These are phyloP conservation scores for Leistus spinibarbis DNA, from an alignment of 2,888 invertebrate species.

Conservation along the genomic window DNA sequence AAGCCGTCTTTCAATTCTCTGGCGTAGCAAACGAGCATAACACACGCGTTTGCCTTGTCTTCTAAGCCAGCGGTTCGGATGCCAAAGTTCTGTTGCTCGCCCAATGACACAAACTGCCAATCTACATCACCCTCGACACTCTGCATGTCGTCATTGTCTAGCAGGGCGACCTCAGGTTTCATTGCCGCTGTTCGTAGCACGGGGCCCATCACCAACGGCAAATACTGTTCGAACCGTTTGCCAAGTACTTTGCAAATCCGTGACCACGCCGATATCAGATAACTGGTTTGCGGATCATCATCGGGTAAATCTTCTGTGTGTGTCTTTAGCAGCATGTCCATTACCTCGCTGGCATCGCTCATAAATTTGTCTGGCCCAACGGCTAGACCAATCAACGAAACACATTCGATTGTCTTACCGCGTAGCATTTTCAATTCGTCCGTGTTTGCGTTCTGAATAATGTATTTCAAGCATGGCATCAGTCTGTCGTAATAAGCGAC, in stretches of 20 bases:
- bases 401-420: conserved; percentile 99
- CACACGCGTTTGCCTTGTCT: conserved; percentile 95
- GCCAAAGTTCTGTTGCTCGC: conserved; percentile 94
- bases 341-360: conserved; percentile 91
- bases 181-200: conserved; percentile 90
- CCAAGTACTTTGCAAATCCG: conserved; percentile 89
- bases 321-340: conserved; percentile 91
- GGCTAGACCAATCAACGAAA: conserved; percentile 93
- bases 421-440: conserved; percentile 88
- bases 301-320: conserved; percentile 87
- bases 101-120: conserved; percentile 93
- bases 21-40: conserved; percentile 95
- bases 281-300: conserved; percentile 96
- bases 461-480: conserved; percentile 95
- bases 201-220: conserved; percentile 94
- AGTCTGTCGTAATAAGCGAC: conserved; percentile 90
- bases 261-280: conserved; percentile 98
- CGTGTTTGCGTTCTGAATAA: conserved; percentile 90
- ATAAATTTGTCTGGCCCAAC: conserved; percentile 86
- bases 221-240: conserved; percentile 86
- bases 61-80: conserved; percentile 92
- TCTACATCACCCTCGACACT: conserved; percentile 85
- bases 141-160: conserved; percentile 86
- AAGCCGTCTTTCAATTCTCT: conserved; percentile 88
- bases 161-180: conserved; percentile 90